phyloP scores from a whole-genome alignment of 1,140 invertebrate genomes.

The Tetraneura akinire region DNA sequence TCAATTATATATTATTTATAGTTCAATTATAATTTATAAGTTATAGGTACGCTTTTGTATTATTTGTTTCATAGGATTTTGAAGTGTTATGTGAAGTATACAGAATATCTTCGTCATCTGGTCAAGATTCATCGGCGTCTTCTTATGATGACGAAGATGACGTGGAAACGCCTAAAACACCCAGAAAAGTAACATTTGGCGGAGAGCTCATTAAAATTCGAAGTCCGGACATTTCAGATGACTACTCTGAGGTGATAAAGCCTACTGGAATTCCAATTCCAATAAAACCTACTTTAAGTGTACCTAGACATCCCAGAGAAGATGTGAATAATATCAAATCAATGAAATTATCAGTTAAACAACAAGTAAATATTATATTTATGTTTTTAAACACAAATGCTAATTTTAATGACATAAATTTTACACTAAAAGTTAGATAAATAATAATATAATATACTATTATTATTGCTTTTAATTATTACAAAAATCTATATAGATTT shows the following conservation, averaged over 20 bases:
- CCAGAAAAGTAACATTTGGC: slow-evolving; percentile 73
- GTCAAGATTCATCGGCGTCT: slow-evolving; percentile 29
- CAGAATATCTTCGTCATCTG: slow-evolving; percentile 49
- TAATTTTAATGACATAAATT: no score
- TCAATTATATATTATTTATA: not conserved
- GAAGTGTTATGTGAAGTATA: slow-evolving; percentile 70
- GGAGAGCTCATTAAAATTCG: slow-evolving; percentile 80
- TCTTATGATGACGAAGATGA: slow-evolving; percentile 57
- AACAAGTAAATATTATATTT: slow-evolving; percentile 15
- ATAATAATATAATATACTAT: no score
- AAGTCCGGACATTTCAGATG: slow-evolving; percentile 72
- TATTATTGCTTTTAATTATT: no score
- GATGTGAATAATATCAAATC: not conserved
- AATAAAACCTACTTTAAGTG: slow-evolving; percentile 53
- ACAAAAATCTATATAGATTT: no score
- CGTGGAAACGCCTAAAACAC: slow-evolving; percentile 56
- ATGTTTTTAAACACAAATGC: no score
- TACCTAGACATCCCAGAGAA: slow-evolving; percentile 52
- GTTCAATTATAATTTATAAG: not conserved
- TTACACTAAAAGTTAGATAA: no score
- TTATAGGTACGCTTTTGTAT: no score
- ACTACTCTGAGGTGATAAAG: slow-evolving; percentile 61
- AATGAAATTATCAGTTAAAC: not conserved
- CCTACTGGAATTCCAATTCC: slow-evolving; percentile 55
- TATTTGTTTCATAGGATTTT: slow-evolving; percentile 62